These are phyloP conservation scores for Spizaetus ornatus DNA, from an alignment of 2,113 vertebrate genomes.

Conservation along the genomic window DNA sequence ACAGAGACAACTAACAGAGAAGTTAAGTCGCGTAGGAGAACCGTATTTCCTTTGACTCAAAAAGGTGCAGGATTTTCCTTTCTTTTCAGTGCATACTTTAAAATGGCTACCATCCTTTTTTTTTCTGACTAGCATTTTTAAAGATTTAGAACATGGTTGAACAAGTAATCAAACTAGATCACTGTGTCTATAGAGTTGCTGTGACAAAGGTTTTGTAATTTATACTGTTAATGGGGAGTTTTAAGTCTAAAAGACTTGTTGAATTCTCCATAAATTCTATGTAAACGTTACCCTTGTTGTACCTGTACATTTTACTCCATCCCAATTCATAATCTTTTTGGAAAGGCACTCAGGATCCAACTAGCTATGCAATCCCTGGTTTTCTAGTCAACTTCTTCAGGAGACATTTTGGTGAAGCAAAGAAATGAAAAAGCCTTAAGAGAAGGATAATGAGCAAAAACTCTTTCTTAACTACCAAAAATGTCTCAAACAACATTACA, in stretches of 20 bases:
- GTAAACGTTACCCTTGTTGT: background rate
- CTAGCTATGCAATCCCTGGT: background rate
- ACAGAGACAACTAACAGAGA: background rate
- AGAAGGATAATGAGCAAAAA: background rate
- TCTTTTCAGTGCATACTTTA: background rate
- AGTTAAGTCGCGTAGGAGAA: accelerated
- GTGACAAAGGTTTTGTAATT: background rate
- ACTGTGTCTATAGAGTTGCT: background rate
- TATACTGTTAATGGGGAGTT: background rate
- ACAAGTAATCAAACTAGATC: background rate
- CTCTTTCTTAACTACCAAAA: background rate
- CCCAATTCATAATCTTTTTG: background rate
- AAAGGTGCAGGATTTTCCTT: background rate
- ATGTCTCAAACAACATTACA: background rate
- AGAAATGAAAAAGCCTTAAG: background rate
- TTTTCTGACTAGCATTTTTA: background rate
- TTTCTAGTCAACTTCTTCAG: background rate
- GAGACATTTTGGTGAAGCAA: background rate
- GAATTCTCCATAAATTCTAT: background rate
- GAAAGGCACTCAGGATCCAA: background rate
- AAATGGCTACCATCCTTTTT: background rate
- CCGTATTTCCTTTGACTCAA: background rate
- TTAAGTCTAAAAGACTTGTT: background rate
- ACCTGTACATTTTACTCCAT: accelerated
- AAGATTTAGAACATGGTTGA: background rate